These are phyloP conservation scores for Invenusta paracnida DNA, from an alignment of 2,888 invertebrate species.

Conservation along the genomic window DNA sequence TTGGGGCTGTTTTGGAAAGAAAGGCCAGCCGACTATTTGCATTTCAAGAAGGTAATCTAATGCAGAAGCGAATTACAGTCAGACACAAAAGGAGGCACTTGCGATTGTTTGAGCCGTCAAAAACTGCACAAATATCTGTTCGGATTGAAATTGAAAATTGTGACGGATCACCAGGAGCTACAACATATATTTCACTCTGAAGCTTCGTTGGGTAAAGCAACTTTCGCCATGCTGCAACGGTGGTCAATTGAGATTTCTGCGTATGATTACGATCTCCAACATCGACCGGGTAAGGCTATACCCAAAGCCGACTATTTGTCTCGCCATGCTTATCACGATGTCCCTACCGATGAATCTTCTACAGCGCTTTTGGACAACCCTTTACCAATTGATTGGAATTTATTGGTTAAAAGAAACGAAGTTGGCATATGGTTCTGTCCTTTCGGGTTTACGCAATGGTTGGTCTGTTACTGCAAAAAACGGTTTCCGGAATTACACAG, in stretches of 20 bases:
- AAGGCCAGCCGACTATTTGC: not conserved
- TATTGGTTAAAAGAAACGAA: constrained; percentile 8
- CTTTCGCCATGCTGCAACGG: constrained; percentile 16
- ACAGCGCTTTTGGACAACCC: not conserved
- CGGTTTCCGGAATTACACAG: not conserved
- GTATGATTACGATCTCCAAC: not conserved
- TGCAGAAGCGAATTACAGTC: not conserved
- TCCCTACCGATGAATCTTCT: not conserved
- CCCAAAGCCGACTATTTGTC: constrained; percentile 11
- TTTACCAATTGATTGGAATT: not conserved
- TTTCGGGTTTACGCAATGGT: not conserved
- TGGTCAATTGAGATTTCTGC: constrained; percentile 17
- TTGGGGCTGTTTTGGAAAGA: not conserved
- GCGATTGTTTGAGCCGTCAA: constrained; percentile 5
- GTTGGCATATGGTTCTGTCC: not conserved
- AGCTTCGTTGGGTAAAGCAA: not conserved
- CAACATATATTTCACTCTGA: not conserved
- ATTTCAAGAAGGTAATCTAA: not conserved
- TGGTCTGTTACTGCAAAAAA: not conserved
- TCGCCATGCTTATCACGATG: not conserved
- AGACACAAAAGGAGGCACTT: constrained; percentile 9
- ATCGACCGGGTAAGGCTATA: not conserved
- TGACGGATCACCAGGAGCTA: not conserved
- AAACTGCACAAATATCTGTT: not conserved
- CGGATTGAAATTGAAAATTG: not conserved